These are phyloP conservation scores for Microtus obscurus DNA, from an alignment of 2,797 vertebrate genomes.

Conservation along the genomic window DNA sequence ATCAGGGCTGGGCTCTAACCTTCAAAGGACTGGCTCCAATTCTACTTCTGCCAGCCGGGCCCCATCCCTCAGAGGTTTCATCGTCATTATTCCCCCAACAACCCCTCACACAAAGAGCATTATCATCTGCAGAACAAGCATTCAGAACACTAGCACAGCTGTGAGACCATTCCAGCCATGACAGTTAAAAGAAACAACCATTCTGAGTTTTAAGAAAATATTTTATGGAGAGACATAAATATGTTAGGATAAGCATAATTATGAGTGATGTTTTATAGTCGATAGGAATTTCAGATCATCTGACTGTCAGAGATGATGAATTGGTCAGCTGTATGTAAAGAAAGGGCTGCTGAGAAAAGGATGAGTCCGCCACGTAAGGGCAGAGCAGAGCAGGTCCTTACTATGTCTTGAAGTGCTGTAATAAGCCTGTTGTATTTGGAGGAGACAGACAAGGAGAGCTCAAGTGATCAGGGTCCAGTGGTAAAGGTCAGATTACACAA, in stretches of 20 bases:
- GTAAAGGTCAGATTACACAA: neutral
- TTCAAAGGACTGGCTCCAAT: neutral
- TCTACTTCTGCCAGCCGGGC: neutral
- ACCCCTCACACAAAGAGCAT: neutral
- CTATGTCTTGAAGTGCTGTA: neutral
- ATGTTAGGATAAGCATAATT: neutral
- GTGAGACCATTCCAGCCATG: neutral
- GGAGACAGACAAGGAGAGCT: neutral
- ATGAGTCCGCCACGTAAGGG: neutral
- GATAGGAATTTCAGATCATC: conserved; percentile 7
- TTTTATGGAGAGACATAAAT: neutral
- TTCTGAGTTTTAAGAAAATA: neutral
- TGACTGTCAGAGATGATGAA: neutral
- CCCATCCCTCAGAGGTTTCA: neutral
- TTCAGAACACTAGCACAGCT: neutral
- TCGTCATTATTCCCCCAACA: neutral
- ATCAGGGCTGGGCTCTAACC: neutral
- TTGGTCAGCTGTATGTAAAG: neutral
- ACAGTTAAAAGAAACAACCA: neutral
- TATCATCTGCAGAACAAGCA: neutral
- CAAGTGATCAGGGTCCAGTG: neutral
- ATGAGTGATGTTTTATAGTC: neutral
- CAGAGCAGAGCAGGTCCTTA: neutral
- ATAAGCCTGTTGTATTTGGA: neutral
- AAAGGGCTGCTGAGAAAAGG: neutral